Conservation (phyloP, 2,888 invertebrate species). For the Drosophila mimetica region DNA sequence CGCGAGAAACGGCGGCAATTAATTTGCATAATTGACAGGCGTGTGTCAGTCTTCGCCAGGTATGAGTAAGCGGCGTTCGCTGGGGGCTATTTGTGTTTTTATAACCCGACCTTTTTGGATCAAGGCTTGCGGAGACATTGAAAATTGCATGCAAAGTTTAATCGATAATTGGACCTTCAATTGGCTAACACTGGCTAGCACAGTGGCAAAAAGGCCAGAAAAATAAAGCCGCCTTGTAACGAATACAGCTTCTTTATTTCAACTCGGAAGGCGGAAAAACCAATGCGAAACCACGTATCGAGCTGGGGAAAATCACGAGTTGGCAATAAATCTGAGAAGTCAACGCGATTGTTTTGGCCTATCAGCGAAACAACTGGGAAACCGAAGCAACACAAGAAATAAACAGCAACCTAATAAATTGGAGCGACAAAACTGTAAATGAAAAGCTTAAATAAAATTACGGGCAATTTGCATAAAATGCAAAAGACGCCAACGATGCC, state of each 20-base stretch:
- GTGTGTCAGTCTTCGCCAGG: constrained; percentile 21
- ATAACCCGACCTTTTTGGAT: constrained; percentile 55
- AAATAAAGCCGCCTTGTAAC: constrained; percentile 19
- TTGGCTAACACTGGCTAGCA: constrained; percentile 35
- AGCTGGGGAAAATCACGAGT: constrained; percentile 44
- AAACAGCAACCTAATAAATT: constrained; percentile 60
- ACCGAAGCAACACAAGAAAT: constrained; percentile 6
- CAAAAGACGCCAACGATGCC: constrained; percentile 43
- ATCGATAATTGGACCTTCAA: constrained; percentile 53
- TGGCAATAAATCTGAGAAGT: constrained; percentile 64
- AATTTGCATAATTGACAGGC: constrained; percentile 63
- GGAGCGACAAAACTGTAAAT: constrained; percentile 72
- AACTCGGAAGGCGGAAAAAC: constrained; percentile 59
- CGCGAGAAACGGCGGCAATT: constrained; percentile 35
- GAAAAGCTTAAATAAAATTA: constrained; percentile 72
- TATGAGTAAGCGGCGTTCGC: constrained; percentile 37
- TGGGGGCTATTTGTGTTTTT: constrained; percentile 30
- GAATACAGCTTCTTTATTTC: constrained; percentile 39
- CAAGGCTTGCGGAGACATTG: constrained; percentile 71
- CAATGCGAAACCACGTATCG: constrained; percentile 58
- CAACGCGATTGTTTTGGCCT: constrained; percentile 52
- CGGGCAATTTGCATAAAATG: constrained; percentile 70
- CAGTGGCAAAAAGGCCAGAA: constrained; percentile 25
- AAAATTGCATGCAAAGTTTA: constrained; percentile 73
- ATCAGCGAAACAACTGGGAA: constrained; percentile 50